Conservation (phyloP, 2,113 vertebrate species). For the Geococcyx californianus region DNA sequence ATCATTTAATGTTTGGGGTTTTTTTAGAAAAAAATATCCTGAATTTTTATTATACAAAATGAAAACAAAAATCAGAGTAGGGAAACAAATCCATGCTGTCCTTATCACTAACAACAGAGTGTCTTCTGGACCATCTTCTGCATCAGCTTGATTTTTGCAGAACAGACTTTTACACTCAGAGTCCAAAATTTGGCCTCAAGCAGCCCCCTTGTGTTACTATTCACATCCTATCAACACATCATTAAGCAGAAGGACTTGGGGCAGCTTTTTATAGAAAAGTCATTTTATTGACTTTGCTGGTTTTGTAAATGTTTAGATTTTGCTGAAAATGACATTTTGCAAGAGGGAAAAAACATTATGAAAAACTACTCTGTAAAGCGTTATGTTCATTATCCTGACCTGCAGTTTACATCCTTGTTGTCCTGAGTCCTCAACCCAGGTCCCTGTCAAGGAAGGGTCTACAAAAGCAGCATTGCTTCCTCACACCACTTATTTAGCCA, state of each 20-base stretch:
- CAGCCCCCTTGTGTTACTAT: background rate
- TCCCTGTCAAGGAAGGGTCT: background rate
- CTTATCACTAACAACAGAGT: background rate
- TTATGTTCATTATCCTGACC: background rate
- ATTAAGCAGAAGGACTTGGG: background rate
- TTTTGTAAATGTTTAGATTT: background rate
- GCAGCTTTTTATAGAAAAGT: background rate
- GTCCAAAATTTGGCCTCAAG: background rate
- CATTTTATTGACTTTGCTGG: background rate
- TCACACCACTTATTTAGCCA: background rate
- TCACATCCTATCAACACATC: background rate
- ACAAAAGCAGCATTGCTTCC: background rate
- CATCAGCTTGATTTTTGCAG: background rate
- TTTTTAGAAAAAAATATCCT: background rate
- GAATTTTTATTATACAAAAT: background rate
- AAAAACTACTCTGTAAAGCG: background rate
- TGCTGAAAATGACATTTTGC: background rate
- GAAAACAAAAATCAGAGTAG: background rate
- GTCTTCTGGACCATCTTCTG: background rate
- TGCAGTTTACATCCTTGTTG: background rate
- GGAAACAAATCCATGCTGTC: background rate
- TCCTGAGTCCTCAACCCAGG: rapidly evolving
- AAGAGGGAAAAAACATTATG: background rate
- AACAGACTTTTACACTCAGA: background rate
- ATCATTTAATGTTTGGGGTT: background rate